phyloP scores from a whole-genome alignment of 1,140 invertebrate genomes.

The Berghia stephanieae region DNA sequence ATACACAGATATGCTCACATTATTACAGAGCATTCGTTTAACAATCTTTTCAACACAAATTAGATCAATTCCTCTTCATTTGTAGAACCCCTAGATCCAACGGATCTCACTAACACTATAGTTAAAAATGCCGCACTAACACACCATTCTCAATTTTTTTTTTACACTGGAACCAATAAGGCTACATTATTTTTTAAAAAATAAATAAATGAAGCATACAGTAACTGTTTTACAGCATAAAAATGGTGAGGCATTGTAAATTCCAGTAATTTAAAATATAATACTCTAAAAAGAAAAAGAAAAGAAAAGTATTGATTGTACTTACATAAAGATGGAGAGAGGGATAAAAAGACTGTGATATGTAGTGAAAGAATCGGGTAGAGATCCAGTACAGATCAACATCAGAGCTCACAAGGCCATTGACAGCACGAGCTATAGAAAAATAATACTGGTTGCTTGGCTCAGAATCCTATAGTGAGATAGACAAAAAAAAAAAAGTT shows the following conservation, averaged over 20 bases:
- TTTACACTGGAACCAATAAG: too few relatives aligned
- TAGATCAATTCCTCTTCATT: too few relatives aligned
- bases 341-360: constrained; percentile 26
- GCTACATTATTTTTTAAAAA: too few relatives aligned
- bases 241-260: too few relatives aligned
- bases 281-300: too few relatives aligned
- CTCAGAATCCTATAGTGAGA: not conserved
- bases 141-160: not conserved
- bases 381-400: constrained; percentile 83
- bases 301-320: too few relatives aligned
- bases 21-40: too few relatives aligned
- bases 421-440: constrained; percentile 75
- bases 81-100: not conserved
- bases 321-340: constrained; percentile 10
- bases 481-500: constrained; percentile 22
- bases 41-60: too few relatives aligned
- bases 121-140: not conserved
- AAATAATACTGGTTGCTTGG: constrained; percentile 57
- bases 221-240: too few relatives aligned
- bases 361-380: constrained; percentile 76
- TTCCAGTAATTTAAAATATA: too few relatives aligned
- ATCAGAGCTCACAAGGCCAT: constrained; percentile 76
- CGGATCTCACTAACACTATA: not conserved
- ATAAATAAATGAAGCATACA: too few relatives aligned
- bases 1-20: too few relatives aligned